Base-by-base conservation (phyloP, 1,140 invertebrate species). In the Cepaea nemoralis region DNA sequence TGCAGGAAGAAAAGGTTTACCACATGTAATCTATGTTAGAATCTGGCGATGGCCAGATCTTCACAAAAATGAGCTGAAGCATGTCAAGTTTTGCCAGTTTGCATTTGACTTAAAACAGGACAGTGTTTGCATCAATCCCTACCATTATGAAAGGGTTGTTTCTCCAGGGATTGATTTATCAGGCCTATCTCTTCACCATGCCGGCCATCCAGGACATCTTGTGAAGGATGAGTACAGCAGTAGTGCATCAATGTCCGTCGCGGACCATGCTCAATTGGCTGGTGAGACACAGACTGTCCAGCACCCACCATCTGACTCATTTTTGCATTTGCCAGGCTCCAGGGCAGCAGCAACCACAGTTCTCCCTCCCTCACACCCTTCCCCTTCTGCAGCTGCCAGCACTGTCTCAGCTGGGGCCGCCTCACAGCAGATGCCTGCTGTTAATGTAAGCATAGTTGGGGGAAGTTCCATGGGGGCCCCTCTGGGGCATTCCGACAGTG, bases 121-220 rank as follows among this genome's bases (percentile, higher is more conserved):
- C 92, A 97, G 96, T 83, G 98, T 99, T 12, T 99, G 98, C 92
- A 98, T 99, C 0, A 99, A 90, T 93, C 99, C 99, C 1, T 99
- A 99, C 91, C 99, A 99, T 91, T 99, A 99, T 93, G 98, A 99
- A 92, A 93, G 98, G 87, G 97, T 99, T 71, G 97, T 99, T n/a
- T 99, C 97, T 33, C 97, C 97, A 83, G 97, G 97, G 83, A 98
- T 99, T 92, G 95, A 89, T 91, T n/a, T n/a, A n/a, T n/a, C n/a
- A n/a, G n/a, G n/a, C 91, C 95, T 33, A 45, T 50, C 27, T 39
- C n/a, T 33, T 55, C 2, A 31, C 50, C 33, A 31, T 31, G 0
- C 77, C 67, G 77, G 77, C 5, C 77, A 59, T 48, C 77, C 77
- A 31, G 77, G 59, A 3, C 42, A 63, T 3, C 66, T 79, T 1